phyloP scores from a whole-genome alignment of 2,888 invertebrate species.

The Ornithoptera alexandrae region DNA sequence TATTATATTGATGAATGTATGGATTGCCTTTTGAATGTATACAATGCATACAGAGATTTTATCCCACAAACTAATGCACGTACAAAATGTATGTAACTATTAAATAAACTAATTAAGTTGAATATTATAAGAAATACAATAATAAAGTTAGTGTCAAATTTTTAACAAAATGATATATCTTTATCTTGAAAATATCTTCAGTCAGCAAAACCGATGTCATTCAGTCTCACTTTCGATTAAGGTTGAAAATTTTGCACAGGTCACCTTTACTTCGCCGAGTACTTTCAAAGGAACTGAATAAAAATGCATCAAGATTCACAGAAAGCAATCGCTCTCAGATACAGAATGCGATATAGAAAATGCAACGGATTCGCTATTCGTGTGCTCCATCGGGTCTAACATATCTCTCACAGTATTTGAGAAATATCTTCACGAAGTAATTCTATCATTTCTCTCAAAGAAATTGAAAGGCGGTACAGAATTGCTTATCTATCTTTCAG shows the following conservation, averaged over 20 bases:
- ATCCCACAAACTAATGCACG: too few relatives aligned
- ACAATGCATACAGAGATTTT: too few relatives aligned
- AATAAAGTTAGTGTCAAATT: too few relatives aligned
- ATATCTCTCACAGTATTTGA: constrained; percentile 51
- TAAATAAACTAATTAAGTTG: too few relatives aligned
- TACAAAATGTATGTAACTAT: too few relatives aligned
- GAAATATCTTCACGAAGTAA: constrained; percentile 43
- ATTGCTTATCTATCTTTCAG: constrained; percentile 41
- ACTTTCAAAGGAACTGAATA: constrained; percentile 13
- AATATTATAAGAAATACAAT: too few relatives aligned
- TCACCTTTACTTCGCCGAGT: constrained; percentile 3
- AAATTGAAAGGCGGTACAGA: constrained; percentile 37
- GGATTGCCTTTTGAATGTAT: background rate
- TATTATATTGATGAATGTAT: background rate
- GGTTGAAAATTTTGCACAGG: background rate
- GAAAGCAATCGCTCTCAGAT: constrained; percentile 27
- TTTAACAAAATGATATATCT: too few relatives aligned
- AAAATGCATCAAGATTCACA: constrained; percentile 25
- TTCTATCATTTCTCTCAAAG: constrained; percentile 44
- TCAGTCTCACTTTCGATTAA: background rate
- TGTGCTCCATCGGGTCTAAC: constrained; percentile 50
- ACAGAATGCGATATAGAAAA: constrained; percentile 49
- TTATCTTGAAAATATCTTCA: too few relatives aligned
- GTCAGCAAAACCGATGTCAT: background rate
- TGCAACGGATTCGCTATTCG: constrained; percentile 59